Evolutionary conservation across 1,140 invertebrate genomes (phyloP).

Genomic region (Colletes latitarsis): DNA sequence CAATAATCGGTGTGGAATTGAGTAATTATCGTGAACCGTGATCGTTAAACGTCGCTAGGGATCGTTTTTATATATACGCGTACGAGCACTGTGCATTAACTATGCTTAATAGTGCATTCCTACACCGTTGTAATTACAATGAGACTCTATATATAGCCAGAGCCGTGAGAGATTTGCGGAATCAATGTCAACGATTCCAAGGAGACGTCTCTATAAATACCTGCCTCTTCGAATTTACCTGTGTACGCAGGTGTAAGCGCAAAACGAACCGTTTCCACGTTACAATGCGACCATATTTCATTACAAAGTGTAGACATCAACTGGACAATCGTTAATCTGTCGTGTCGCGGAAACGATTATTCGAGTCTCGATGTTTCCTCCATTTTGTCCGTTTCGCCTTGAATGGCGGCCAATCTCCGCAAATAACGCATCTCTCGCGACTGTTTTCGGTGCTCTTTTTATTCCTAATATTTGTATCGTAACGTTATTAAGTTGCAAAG

Average conservation of each 20-base stretch:
- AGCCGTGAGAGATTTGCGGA: slow-evolving; percentile 51
- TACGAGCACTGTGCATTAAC: slow-evolving; percentile 26
- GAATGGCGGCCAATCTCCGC: neutral
- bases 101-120: slow-evolving; percentile 43
- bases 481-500: no score
- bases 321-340: neutral
- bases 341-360: neutral
- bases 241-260: neutral
- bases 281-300: no score
- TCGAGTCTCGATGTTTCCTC: neutral
- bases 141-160: slow-evolving; percentile 56
- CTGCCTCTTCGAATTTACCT: neutral
- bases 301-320: no score
- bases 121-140: slow-evolving; percentile 45
- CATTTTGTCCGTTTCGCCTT: neutral
- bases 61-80: neutral
- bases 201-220: slow-evolving; percentile 52
- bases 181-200: slow-evolving; percentile 62
- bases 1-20: slow-evolving; percentile 4
- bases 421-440: no score
- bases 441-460: no score
- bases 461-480: no score
- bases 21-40: slow-evolving; percentile 8
- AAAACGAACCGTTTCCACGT: neutral
- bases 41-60: neutral